phyloP scores from a whole-genome alignment of 2,797 vertebrate genomes.

The Tadarida brasiliensis region DNA sequence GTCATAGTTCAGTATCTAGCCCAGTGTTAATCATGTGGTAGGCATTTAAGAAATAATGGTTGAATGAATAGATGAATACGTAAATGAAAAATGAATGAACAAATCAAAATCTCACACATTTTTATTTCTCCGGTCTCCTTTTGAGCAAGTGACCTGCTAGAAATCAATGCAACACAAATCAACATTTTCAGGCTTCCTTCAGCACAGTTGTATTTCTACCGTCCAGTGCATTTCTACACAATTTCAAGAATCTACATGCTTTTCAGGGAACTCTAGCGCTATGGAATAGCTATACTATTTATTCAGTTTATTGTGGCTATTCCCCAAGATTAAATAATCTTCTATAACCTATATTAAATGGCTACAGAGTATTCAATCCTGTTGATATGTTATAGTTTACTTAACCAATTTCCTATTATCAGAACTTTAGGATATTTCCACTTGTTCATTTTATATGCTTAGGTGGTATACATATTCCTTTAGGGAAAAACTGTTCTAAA shows the following conservation, averaged over 20 bases:
- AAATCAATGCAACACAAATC: constrained; percentile 41
- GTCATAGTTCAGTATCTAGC: neutral
- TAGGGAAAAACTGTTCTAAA: neutral
- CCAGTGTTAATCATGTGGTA: neutral
- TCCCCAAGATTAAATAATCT: neutral
- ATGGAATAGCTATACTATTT: neutral
- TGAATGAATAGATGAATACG: neutral
- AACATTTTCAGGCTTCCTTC: constrained; percentile 16
- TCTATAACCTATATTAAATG: neutral
- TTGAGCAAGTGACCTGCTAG: constrained; percentile 7
- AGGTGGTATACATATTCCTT: neutral
- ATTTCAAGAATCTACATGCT: neutral
- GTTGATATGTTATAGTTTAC: neutral
- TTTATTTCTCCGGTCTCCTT: constrained; percentile 30
- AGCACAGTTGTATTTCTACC: neutral
- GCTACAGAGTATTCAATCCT: neutral
- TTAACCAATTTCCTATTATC: neutral
- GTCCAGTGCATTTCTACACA: neutral
- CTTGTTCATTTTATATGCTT: neutral
- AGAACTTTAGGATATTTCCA: neutral
- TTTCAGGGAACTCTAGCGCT: neutral
- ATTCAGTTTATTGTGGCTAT: neutral
- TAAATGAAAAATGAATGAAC: constrained; percentile 37
- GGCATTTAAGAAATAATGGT: neutral
- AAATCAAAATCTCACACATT: constrained; percentile 25